Percentiles rank a stretch among this genome's conserved stretches.
Conservation (phyloP, 2,797 vertebrate species). For the Acrocephalus scirpaceus region DNA sequence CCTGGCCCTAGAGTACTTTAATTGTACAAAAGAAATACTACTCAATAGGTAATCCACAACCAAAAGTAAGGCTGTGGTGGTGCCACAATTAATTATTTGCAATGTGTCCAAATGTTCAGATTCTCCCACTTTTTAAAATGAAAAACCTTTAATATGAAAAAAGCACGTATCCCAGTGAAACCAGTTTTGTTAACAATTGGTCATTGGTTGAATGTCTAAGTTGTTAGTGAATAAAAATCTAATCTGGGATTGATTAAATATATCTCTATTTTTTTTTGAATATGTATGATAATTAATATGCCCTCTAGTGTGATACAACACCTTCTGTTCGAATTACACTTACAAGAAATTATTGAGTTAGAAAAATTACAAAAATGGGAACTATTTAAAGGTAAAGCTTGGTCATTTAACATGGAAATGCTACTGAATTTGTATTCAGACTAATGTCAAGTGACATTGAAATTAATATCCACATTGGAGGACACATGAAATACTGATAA, state of each 20-base stretch:
- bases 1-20: background rate
- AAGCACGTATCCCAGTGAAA: fast-evolving
- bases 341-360: background rate
- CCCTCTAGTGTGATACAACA: background rate
- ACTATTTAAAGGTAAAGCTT: background rate
- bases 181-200: background rate
- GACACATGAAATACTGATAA: background rate
- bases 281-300: background rate
- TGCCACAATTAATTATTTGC: background rate
- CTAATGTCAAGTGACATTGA: background rate
- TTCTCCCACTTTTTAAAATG: background rate
- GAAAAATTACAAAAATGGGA: background rate
- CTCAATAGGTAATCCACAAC: background rate
- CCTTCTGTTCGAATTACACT: fast-evolving
- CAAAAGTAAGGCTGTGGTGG: background rate
- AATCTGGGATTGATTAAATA: background rate
- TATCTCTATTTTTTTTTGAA: background rate
- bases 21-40: background rate
- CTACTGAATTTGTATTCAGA: background rate
- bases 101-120: background rate
- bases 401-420: background rate
- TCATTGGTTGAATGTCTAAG: background rate
- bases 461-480: background rate
- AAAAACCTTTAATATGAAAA: background rate
- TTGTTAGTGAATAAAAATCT: background rate